Conservation (phyloP, 1,140 invertebrate species). For the Panonychus citri region DNA sequence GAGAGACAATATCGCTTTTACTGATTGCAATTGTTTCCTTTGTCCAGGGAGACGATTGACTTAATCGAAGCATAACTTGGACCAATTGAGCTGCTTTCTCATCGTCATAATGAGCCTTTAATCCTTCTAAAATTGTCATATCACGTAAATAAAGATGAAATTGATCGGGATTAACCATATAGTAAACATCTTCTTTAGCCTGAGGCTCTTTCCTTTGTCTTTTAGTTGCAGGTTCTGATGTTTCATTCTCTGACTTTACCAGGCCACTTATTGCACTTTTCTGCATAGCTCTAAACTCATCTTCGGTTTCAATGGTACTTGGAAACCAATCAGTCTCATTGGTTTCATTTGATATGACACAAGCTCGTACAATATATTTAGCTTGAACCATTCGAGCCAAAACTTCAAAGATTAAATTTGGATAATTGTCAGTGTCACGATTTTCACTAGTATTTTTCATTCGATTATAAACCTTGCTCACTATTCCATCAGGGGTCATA, state of each 20-base stretch:
- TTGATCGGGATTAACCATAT: conserved; percentile 52
- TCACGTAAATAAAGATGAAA: conserved; percentile 45
- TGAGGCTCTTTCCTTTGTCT: not conserved
- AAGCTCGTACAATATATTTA: conserved; percentile 19
- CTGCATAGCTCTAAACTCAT: not conserved
- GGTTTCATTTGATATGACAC: not conserved
- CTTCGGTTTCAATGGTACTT: not conserved
- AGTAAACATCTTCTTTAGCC: conserved; percentile 28
- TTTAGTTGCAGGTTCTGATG: not conserved
- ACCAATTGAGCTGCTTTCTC: conserved; percentile 43
- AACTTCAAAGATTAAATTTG: conserved; percentile 15
- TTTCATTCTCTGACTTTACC: not conserved
- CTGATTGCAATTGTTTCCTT: conserved; percentile 43
- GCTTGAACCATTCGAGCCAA: conserved; percentile 18
- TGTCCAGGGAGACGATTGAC: conserved; percentile 48
- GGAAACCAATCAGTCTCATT: not conserved
- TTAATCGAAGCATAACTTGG: conserved; percentile 40
- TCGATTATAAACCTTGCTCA: conserved; percentile 13
- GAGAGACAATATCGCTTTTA: conserved; percentile 37
- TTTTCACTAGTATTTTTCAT: too few species aligned
- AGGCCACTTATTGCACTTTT: too few species aligned
- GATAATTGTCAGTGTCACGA: too few species aligned
- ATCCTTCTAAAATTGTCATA: conserved; percentile 3
- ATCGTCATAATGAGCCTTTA: conserved; percentile 34
- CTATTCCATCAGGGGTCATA: conserved; percentile 14